Conservation (phyloP, 1,140 invertebrate genomes). For the Euwallacea fornicatus region DNA sequence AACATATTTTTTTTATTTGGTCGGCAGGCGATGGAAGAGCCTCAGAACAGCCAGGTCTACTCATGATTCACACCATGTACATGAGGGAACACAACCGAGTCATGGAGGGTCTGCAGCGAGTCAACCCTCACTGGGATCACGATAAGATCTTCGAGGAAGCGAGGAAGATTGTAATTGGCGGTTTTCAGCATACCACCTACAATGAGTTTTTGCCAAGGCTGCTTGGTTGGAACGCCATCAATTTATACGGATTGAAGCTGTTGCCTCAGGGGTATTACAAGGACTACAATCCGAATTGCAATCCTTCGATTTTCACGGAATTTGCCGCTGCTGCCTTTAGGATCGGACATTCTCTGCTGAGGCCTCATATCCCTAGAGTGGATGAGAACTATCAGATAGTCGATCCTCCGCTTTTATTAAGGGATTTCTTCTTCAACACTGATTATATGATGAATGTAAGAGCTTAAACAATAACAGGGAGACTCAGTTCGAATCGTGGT, state of each 20-base stretch:
- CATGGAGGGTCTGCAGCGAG: constrained; percentile 73
- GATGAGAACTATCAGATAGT: constrained; percentile 77
- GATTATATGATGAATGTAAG: constrained; percentile 75
- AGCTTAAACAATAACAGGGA: constrained; percentile 1
- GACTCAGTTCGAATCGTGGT: not conserved
- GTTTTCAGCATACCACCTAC: constrained; percentile 91
- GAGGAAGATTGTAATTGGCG: constrained; percentile 80
- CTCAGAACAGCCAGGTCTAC: constrained; percentile 83
- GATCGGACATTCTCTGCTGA: constrained; percentile 91
- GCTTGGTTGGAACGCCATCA: constrained; percentile 86
- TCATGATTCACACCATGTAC: constrained; percentile 83
- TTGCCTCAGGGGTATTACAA: constrained; percentile 87
- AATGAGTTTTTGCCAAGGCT: constrained; percentile 93
- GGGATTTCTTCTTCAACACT: constrained; percentile 94
- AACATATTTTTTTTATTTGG: not conserved
- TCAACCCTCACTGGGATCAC: constrained; percentile 89
- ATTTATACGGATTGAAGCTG: constrained; percentile 82
- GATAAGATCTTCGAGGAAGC: constrained; percentile 85
- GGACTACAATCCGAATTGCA: constrained; percentile 89
- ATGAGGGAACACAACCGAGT: constrained; percentile 89
- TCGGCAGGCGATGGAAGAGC: constrained; percentile 67
- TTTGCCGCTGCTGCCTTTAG: constrained; percentile 92
- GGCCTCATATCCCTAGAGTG: constrained; percentile 84
- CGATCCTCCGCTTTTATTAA: constrained; percentile 73
- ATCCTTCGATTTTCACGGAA: constrained; percentile 89